Percentiles rank a stretch among this genome's conserved stretches.
Evolutionary conservation across 2,888 invertebrate genomes (phyloP).

Genomic region (Cinara cedri): DNA sequence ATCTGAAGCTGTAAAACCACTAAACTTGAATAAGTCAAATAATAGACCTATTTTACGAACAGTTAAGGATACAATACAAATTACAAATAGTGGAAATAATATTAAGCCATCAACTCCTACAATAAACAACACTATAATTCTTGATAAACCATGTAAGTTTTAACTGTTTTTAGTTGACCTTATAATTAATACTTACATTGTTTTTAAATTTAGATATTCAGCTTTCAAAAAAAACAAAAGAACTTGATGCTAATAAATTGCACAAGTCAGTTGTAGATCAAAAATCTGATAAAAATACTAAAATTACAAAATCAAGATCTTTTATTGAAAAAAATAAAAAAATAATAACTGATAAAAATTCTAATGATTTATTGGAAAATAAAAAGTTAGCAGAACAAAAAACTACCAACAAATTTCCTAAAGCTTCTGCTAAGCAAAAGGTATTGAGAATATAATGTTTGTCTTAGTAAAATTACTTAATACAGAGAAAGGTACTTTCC

Average conservation of each 20-base stretch:
- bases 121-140: slow-evolving; percentile 9
- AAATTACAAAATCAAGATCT: background rate
- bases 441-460: slow-evolving; percentile 14
- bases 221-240: background rate
- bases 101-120: slow-evolving; percentile 19
- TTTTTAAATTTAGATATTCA: background rate
- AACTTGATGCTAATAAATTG: background rate
- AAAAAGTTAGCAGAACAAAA: slow-evolving; percentile 22
- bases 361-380: slow-evolving; percentile 23
- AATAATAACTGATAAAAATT: slow-evolving; percentile 19
- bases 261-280: background rate
- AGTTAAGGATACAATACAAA: slow-evolving; percentile 30
- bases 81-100: background rate
- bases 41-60: slow-evolving; percentile 3
- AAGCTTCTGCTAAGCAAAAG: slow-evolving; percentile 23
- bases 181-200: background rate
- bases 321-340: slow-evolving; percentile 37
- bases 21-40: background rate
- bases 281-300: background rate
- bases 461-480: no score
- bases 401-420: slow-evolving; percentile 25
- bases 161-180: background rate
- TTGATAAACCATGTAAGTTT: slow-evolving; percentile 24
- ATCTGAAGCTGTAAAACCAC: slow-evolving; percentile 3
- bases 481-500: no score